Conservation (phyloP, 2,888 invertebrate species). For the Drosophila melanocephala region DNA sequence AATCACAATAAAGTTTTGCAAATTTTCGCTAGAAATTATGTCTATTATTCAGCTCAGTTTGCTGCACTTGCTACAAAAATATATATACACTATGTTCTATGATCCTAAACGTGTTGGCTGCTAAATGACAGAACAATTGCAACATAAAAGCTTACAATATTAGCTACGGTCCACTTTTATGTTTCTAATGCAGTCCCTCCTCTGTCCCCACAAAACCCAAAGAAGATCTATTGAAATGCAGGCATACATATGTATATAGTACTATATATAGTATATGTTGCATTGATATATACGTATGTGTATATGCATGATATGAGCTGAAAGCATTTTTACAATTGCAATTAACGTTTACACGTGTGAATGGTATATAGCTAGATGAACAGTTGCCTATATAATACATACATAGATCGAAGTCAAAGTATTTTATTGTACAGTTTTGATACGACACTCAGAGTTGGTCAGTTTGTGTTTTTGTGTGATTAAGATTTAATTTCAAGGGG, state of each 20-base stretch:
- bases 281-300: conserved; percentile 14
- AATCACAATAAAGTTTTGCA: conserved; percentile 75
- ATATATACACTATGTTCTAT: conserved; percentile 59
- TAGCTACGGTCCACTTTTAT: conserved; percentile 41
- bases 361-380: conserved; percentile 20
- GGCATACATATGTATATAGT: conserved; percentile 18
- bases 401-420: conserved; percentile 35
- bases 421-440: conserved; percentile 63
- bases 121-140: conserved; percentile 50
- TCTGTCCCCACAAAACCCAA: conserved; percentile 40
- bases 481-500: not conserved
- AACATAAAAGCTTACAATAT: conserved; percentile 53
- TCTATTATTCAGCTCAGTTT: conserved; percentile 61
- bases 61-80: conserved; percentile 68
- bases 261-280: conserved; percentile 15
- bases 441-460: conserved; percentile 65
- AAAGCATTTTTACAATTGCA: conserved; percentile 42
- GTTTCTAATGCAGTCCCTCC: conserved; percentile 45
- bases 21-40: conserved; percentile 71
- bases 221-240: conserved; percentile 50
- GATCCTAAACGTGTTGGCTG: conserved; percentile 49
- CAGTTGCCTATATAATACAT: conserved; percentile 45
- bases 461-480: conserved; percentile 26
- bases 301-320: conserved; percentile 44
- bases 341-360: conserved; percentile 28